Percentiles rank a stretch among this genome's conserved stretches.
These are phyloP conservation scores for Scolopax mira DNA, from an alignment of 2,113 vertebrate genomes.

Conservation along the genomic window DNA sequence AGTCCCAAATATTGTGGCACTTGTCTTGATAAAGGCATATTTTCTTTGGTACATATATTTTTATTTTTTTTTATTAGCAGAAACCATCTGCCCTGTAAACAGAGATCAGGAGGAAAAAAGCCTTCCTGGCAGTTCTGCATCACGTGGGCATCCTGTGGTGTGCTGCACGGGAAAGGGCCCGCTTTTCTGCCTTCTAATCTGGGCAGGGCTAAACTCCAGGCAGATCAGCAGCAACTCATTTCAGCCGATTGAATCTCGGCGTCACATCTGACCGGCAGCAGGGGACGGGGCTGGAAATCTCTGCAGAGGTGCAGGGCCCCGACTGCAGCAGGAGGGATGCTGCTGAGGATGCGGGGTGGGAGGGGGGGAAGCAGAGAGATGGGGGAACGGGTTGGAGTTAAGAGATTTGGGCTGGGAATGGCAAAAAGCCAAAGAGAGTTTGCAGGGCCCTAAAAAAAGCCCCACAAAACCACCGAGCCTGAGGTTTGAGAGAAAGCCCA, in stretches of 20 bases:
- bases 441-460: background rate
- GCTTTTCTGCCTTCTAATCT: slow-evolving; percentile 12
- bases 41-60: background rate
- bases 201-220: background rate
- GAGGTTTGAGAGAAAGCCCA: background rate
- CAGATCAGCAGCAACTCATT: slow-evolving; percentile 19
- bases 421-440: background rate
- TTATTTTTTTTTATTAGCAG: slow-evolving; percentile 23
- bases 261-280: background rate
- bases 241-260: slow-evolving; percentile 36
- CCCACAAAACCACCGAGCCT: fast-evolving
- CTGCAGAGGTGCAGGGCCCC: background rate
- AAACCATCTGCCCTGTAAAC: slow-evolving; percentile 62
- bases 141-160: slow-evolving; percentile 21
- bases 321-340: background rate
- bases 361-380: background rate
- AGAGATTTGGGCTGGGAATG: background rate
- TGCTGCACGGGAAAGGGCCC: slow-evolving; percentile 13
- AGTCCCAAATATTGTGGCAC: slow-evolving; percentile 61
- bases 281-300: background rate
- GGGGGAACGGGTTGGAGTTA: fast-evolving
- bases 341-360: background rate
- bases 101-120: slow-evolving; percentile 42
- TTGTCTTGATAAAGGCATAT: slow-evolving; percentile 13
- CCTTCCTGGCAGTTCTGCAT: slow-evolving; percentile 24